These are phyloP conservation scores for Teleopsis dalmanni DNA, from an alignment of 1,140 invertebrate genomes.

Conservation along the genomic window DNA sequence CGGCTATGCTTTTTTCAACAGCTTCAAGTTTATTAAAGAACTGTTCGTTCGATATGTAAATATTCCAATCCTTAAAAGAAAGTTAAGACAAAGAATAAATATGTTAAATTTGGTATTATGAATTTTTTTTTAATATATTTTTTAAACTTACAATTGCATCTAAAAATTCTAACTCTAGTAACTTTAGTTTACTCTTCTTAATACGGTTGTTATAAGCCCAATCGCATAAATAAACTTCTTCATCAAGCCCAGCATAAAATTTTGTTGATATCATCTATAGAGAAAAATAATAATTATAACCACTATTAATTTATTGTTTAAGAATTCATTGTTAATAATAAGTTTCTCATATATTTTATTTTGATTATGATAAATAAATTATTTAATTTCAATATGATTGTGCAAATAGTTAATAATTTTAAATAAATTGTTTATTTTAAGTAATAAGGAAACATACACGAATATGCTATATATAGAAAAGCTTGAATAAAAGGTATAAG, in stretches of 20 bases:
- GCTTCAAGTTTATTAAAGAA: constrained; percentile 62
- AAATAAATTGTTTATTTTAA: too few relatives aligned
- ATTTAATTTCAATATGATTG: too few relatives aligned
- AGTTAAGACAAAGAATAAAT: not conserved
- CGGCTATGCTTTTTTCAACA: constrained; percentile 63
- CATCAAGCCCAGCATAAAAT: constrained; percentile 86
- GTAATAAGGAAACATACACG: too few relatives aligned
- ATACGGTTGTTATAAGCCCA: constrained; percentile 79
- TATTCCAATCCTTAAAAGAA: constrained; percentile 67
- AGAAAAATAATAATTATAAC: not conserved
- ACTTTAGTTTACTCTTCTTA: constrained; percentile 65
- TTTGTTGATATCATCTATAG: constrained; percentile 90
- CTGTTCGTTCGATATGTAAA: constrained; percentile 63
- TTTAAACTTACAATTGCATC: constrained; percentile 70
- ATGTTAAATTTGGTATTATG: constrained; percentile 7
- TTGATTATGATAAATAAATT: too few relatives aligned
- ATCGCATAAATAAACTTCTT: constrained; percentile 78
- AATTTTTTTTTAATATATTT: constrained; percentile 8
- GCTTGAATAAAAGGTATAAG: too few relatives aligned
- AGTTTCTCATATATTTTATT: too few relatives aligned
- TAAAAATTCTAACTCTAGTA: constrained; percentile 81
- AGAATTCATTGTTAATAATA: too few relatives aligned
- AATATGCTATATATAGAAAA: too few relatives aligned
- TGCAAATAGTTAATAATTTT: too few relatives aligned
- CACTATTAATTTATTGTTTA: too few relatives aligned